These are phyloP conservation scores for Aspidiotus destructor DNA, from an alignment of 2,888 invertebrate species.

Conservation along the genomic window DNA sequence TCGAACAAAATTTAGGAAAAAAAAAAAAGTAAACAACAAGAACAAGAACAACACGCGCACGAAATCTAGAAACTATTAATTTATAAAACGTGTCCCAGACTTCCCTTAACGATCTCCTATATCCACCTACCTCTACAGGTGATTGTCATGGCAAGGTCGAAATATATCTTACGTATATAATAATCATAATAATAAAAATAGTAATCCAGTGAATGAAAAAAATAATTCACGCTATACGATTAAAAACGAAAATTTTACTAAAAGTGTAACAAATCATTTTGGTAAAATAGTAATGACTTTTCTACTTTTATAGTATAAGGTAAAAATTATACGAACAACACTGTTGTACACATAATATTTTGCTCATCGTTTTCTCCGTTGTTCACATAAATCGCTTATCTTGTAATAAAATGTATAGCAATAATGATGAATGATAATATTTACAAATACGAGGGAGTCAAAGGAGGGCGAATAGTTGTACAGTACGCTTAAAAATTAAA, in stretches of 20 bases:
- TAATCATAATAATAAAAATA: background rate
- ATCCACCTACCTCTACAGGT: constrained; percentile 9
- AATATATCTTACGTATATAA: background rate
- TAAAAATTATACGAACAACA: constrained; percentile 16
- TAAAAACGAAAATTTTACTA: constrained; percentile 17
- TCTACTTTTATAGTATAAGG: constrained; percentile 5
- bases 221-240: background rate
- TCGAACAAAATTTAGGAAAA: constrained; percentile 5
- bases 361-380: background rate
- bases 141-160: constrained; percentile 28
- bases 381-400: too few species aligned
- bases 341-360: constrained; percentile 21
- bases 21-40: constrained; percentile 11
- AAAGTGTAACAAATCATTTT: constrained; percentile 15
- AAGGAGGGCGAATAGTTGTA: background rate
- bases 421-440: too few species aligned
- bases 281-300: constrained; percentile 21
- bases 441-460: too few species aligned
- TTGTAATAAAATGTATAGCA: too few species aligned
- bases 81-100: background rate
- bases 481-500: background rate
- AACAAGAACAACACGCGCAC: constrained; percentile 5
- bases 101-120: background rate
- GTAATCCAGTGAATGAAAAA: constrained; percentile 6
- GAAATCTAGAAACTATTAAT: background rate